phyloP scores from a whole-genome alignment of 1,140 invertebrate species.

The Tetramorium parvispinum region DNA sequence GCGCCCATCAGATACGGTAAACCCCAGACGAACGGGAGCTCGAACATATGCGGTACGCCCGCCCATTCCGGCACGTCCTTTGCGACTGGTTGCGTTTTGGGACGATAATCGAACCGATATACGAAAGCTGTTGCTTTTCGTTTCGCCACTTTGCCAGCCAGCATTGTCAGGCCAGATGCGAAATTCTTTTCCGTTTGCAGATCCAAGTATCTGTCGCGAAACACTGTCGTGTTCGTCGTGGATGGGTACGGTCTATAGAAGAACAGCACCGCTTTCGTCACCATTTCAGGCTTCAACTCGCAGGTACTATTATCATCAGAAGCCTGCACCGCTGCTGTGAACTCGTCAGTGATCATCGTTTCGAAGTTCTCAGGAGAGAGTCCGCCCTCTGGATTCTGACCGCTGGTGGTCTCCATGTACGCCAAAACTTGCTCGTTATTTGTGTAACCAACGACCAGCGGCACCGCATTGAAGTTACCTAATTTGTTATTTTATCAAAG shows the following conservation, averaged over 20 bases:
- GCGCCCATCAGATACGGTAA: conserved; percentile 87
- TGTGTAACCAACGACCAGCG: conserved; percentile 90
- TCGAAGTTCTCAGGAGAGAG: conserved; percentile 87
- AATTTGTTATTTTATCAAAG: not conserved
- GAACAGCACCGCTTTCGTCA: conserved; percentile 91
- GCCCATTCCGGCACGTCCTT: conserved; percentile 90
- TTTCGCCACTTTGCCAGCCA: conserved; percentile 88
- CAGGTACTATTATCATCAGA: conserved; percentile 88
- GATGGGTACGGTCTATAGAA: conserved; percentile 90
- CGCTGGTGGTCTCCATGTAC: conserved; percentile 85
- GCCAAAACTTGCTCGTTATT: conserved; percentile 91
- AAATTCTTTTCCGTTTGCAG: conserved; percentile 91
- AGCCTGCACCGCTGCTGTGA: conserved; percentile 81
- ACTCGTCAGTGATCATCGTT: conserved; percentile 87
- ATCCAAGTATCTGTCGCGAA: conserved; percentile 88
- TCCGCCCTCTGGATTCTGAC: conserved; percentile 86
- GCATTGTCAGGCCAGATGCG: conserved; percentile 88
- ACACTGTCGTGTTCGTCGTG: conserved; percentile 86
- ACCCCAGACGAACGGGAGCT: conserved; percentile 92
- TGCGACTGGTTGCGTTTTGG: conserved; percentile 87
- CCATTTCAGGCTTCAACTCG: conserved; percentile 88
- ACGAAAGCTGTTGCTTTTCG: conserved; percentile 87
- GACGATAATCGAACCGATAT: conserved; percentile 92
- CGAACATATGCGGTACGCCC: conserved; percentile 91
- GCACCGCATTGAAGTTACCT: conserved; percentile 87